These are phyloP conservation scores for Siniperca scherzeri DNA, from an alignment of 2,797 vertebrate genomes.

Conservation along the genomic window DNA sequence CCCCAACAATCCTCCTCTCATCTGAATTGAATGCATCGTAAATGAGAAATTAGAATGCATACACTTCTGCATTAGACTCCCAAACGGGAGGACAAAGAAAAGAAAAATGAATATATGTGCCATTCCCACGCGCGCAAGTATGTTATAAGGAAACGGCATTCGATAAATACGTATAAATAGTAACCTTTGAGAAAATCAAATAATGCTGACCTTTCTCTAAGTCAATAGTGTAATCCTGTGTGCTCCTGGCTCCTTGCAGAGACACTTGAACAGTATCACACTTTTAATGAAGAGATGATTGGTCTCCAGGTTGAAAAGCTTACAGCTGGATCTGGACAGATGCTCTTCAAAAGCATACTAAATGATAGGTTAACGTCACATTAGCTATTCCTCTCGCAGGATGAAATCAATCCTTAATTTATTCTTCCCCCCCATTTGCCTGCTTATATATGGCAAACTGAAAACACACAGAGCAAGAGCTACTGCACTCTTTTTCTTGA, in stretches of 20 bases:
- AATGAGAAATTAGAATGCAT: constrained; percentile 66
- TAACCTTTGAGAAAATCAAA: constrained; percentile 83
- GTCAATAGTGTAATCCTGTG: constrained; percentile 74
- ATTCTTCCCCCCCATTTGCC: not conserved
- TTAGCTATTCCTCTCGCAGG: constrained; percentile 49
- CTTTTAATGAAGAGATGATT: constrained; percentile 79
- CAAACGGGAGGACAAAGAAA: constrained; percentile 53
- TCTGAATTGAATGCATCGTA: constrained; percentile 58
- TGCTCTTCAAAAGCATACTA: constrained; percentile 73
- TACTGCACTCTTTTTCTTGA: not conserved
- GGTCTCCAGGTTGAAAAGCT: constrained; percentile 69
- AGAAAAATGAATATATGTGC: constrained; percentile 47
- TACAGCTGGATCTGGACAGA: constrained; percentile 72
- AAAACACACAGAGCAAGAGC: constrained; percentile 1
- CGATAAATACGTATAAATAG: constrained; percentile 79
- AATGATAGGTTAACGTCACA: constrained; percentile 78
- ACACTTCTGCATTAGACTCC: constrained; percentile 37
- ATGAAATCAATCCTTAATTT: constrained; percentile 41
- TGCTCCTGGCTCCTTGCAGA: constrained; percentile 60
- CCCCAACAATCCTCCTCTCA: constrained; percentile 60
- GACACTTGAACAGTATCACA: constrained; percentile 66
- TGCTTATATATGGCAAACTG: constrained; percentile 18
- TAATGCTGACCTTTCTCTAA: constrained; percentile 78
- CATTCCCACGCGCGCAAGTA: constrained; percentile 10
- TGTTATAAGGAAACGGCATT: constrained; percentile 69